A percentile compares a stretch with the other conserved stretches of the same genome.
Conservation (phyloP, 1,140 invertebrate genomes). For the Pachyrhynchus sulphureomaculatus region DNA sequence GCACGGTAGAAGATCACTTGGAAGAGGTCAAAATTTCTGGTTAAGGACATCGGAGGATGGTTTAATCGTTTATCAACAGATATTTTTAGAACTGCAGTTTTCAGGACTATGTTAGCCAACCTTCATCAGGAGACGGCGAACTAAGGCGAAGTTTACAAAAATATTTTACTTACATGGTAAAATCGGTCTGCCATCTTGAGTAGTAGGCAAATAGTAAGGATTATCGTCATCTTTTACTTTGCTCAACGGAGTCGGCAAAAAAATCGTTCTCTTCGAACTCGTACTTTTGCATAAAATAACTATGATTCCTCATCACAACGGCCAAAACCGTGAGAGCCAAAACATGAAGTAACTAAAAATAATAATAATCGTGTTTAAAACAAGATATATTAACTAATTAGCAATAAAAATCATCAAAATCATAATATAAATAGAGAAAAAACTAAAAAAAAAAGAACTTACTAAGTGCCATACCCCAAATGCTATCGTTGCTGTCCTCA, state of each 20-base stretch:
- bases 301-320: slow-evolving; percentile 70
- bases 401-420: neutral
- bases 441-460: slow-evolving; percentile 46
- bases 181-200: slow-evolving; percentile 60
- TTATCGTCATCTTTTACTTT: slow-evolving; percentile 58
- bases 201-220: slow-evolving; percentile 56
- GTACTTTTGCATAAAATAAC: slow-evolving; percentile 44
- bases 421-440: neutral
- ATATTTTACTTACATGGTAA: slow-evolving; percentile 56
- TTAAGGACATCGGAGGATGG: too few species aligned
- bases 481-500: slow-evolving; percentile 77
- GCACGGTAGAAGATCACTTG: too few species aligned
- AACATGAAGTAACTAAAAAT: slow-evolving; percentile 66
- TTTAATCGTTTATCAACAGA: too few species aligned
- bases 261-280: slow-evolving; percentile 22
- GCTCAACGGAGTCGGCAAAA: slow-evolving; percentile 66
- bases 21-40: too few species aligned
- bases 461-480: slow-evolving; percentile 82
- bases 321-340: slow-evolving; percentile 69
- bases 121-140: too few species aligned
- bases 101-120: too few species aligned
- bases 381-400: neutral
- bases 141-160: too few species aligned
- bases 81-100: too few species aligned
- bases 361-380: slow-evolving; percentile 4